Base-by-base conservation (phyloP, 2,797 vertebrate genomes). In the Melanotaenia boesemani region DNA sequence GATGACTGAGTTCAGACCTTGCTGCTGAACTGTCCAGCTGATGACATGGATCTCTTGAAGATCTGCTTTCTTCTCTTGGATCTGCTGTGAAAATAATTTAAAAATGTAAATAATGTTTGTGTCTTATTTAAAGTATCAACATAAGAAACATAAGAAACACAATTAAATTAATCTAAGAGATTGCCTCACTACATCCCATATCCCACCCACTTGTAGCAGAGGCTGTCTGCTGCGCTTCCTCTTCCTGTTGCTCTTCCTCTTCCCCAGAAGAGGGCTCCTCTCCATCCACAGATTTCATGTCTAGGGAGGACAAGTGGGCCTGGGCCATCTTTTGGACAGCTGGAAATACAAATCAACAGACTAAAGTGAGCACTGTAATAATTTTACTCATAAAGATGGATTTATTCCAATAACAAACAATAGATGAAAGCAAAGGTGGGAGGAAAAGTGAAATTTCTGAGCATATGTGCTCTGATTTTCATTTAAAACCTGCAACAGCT, bases 291-390 rank as follows among this genome's bases (percentile, higher is more conserved):
- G 90, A 90, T 26, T 81, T 81, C 88, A 95, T 80, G 63, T 90
- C 85, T 64, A 96, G 63, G 66, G 95, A 93, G 86, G 96, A 93
- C 86, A 97, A 80, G 86, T 97, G 96, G 61, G 95, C 95, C 90
- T 96, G 95, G 16, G 96, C 96, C 55, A 98, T 95, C 91, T 92
- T 95, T 92, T 98, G 97, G 76, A 98, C 94, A 1, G 95, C 97
- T 98, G 89, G 18, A 80, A 77, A 74, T 5, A 76, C 37, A 77
- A 60, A 71, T 32, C 32, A 37, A 18, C 2, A 52, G 13, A 15
- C 15, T 15, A 30, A 56, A 28, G 15, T 26, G 22, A 28, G 15
- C 41, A 11, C 26, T 58, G 55, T 13, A 32, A 58, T 46, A 0
- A 54, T 61, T 41, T 66, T 15, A 76, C 7, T 58, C 10, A 59